Evolutionary conservation across 2,797 vertebrate genomes (phyloP), one percentile per base, ranked within the genome.

Genomic region (Squalus acanthias): DNA sequence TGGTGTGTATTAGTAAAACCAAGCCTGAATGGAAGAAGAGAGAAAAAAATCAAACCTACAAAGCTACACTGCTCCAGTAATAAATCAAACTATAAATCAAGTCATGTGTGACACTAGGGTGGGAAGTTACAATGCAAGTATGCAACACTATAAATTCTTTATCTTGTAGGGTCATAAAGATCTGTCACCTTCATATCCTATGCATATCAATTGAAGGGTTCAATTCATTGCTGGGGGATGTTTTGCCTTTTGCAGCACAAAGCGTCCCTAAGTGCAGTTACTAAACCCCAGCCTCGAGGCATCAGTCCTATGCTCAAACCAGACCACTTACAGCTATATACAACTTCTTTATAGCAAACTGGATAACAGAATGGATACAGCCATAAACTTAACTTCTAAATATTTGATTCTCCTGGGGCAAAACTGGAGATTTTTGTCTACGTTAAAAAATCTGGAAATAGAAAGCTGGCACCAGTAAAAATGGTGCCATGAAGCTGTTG

Each of bases 61-160:
- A 69, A 91, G 24, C n/a, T 69, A 22, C 9, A 22, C 15, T 94
- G 63, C n/a, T 70, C n/a, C 92, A 94, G 65, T 94, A 70, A 94
- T 94, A 94, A 94, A 94, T 93, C 91, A 94, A 69, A 46, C 29
- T 69, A n/a, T 94, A 65, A 94, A 94, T 94, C 65, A 94, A 46
- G 65, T 39, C 39, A 69, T 50, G n/a, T 94, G 39, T 70, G 63
- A 94, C 65, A 70, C 39, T 3, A 94, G 29, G 63, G 29, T 50
- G 67, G 20, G 70, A 94, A 70, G 92, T 39, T 94, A 26, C 65
- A 94, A n/a, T 70, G 67, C 63, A 94, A 94, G 67, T 63, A 94
- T 94, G 92, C 92, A 94, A 69, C n/a, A 24, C 63, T 3, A 69
- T 94, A 94, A 94, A 69, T 94, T 50, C 33, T 94, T 70, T 46